Percentiles rank a stretch among this genome's conserved stretches.
These are phyloP conservation scores for Dromaius novaehollandiae DNA, from an alignment of 2,113 vertebrate species.

Conservation along the genomic window DNA sequence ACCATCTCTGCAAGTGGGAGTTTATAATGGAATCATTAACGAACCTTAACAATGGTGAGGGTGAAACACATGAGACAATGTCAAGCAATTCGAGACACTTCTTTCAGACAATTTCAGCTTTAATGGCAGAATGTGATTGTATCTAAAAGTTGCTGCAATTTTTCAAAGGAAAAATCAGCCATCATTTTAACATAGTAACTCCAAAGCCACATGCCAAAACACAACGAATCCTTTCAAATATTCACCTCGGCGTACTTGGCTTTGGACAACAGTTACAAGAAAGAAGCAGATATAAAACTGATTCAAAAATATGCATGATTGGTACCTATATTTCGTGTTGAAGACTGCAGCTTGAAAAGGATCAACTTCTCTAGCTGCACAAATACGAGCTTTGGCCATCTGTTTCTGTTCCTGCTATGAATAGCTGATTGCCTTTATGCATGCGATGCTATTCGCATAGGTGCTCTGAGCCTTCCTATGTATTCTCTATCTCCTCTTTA, in stretches of 20 bases:
- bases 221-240: neutral
- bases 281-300: neutral
- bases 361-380: neutral
- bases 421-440: neutral
- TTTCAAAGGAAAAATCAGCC: neutral
- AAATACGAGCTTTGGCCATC: neutral
- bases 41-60: conserved; percentile 41
- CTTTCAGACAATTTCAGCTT: conserved; percentile 33
- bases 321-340: neutral
- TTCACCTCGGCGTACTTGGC: neutral
- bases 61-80: neutral
- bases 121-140: neutral
- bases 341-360: neutral
- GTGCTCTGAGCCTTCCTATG: neutral
- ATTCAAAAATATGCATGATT: neutral
- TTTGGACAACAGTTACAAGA: neutral
- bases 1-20: conserved; percentile 37
- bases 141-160: neutral
- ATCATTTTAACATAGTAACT: neutral
- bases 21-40: conserved; percentile 62
- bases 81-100: conserved; percentile 22
- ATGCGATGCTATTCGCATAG: neutral
- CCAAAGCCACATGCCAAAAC: neutral
- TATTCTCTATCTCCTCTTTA: neutral
- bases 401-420: neutral